Base-by-base conservation (phyloP, 2,888 invertebrate species). In the Cryptus viduatorius region DNA sequence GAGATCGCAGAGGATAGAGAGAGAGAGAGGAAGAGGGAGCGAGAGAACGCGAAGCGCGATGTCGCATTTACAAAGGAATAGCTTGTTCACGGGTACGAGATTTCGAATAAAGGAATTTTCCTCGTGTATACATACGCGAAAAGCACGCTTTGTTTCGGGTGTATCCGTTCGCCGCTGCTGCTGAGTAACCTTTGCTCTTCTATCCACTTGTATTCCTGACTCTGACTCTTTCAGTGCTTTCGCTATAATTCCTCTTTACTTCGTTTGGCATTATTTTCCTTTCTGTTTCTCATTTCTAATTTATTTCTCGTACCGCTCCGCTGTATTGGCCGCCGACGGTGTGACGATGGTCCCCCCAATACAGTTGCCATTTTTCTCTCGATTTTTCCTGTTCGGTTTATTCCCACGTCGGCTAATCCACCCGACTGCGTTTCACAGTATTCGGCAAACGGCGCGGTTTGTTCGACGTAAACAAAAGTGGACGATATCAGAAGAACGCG, bases 401-500 rank as follows among this genome's bases (percentile, higher is more conserved):
- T 59, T 46, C 59, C 68, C 29, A 29, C 12, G 46, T 24, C 67
- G 42, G 31, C 61, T 73, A 46, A 61, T 61, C 59, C 73, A 46
- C 29, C 29, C 46, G 24, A 46, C 29, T 29, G 72, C n/a, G 46
- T 46, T 61, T 46, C 29, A 16, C 29, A 59, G 46, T 31, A 59
- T n/a, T 31, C 56, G 12, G 37, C 16, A 2, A 61, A 31, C 61
- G 37, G 50, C 48, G 53, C 19, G 76, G 68, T 85, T 83, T 83
- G 81, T 72, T 77, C 67, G 24, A 72, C 46, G 79, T 79, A 85
- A 83, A 85, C 69, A 86, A 73, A 82, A 76, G 79, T 75, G 77
- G 79, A 76, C 72, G 86, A 84, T 86, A 86, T 86, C 80, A 65
- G 42, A 83, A 73, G 65, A 75, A 76, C 44, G 59, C 69, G 42